Conservation (phyloP, 2,797 vertebrate genomes). For the Hypotaenidia philippensis region DNA sequence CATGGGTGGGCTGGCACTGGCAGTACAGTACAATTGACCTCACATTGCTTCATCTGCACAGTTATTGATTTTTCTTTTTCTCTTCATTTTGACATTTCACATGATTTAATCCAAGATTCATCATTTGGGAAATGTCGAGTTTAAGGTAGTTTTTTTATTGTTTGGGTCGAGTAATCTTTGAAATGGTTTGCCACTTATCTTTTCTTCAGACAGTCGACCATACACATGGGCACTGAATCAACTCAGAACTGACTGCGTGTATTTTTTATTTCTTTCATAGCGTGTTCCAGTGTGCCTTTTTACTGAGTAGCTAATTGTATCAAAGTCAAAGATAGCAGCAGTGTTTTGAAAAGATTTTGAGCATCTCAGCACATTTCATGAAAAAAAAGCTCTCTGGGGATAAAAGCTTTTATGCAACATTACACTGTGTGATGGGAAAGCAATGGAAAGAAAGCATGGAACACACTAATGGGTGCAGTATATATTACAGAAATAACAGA, state of each 20-base stretch:
- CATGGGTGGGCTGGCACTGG: conserved; percentile 56
- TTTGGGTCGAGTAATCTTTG: conserved; percentile 71
- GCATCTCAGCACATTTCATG: conserved; percentile 21
- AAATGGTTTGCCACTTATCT: conserved; percentile 72
- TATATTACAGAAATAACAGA: background rate
- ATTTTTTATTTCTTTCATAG: conserved; percentile 27
- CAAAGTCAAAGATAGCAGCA: conserved; percentile 47
- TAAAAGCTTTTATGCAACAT: conserved; percentile 26
- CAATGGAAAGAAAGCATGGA: background rate
- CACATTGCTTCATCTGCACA: conserved; percentile 72
- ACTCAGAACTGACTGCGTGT: conserved; percentile 10
- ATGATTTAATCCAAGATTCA: conserved; percentile 79
- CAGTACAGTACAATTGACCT: conserved; percentile 68
- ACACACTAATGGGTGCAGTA: background rate
- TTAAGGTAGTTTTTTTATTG: conserved; percentile 72
- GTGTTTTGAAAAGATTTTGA: conserved; percentile 52
- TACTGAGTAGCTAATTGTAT: conserved; percentile 52
- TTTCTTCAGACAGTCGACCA: conserved; percentile 52
- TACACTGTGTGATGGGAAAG: conserved; percentile 14
- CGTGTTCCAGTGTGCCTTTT: conserved; percentile 50
- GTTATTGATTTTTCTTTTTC: conserved; percentile 77
- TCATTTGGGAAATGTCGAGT: conserved; percentile 79
- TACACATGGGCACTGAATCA: conserved; percentile 59
- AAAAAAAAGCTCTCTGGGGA: conserved; percentile 37
- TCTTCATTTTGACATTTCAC: conserved; percentile 80